Conservation (phyloP, 2,797 vertebrate genomes). For the Hemitrygon akajei region DNA sequence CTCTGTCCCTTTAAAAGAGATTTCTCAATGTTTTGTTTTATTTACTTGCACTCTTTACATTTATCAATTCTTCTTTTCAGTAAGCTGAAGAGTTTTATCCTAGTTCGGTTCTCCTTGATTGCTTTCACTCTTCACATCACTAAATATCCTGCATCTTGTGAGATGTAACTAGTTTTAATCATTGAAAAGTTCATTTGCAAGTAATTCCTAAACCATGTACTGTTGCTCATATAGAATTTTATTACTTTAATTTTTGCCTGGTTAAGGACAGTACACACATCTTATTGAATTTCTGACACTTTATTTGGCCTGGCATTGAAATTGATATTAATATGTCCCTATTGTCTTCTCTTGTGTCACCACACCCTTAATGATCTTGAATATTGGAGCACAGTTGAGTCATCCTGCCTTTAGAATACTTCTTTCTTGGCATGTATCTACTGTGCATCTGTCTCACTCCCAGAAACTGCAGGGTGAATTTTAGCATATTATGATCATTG, state of each 20-base stretch:
- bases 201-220: neutral
- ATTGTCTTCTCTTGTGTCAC: neutral
- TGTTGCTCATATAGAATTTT: neutral
- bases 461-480: too few relatives aligned
- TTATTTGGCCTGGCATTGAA: neutral
- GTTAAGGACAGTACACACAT: neutral
- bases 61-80: neutral
- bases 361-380: neutral
- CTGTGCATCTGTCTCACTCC: too few relatives aligned
- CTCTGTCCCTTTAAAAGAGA: neutral
- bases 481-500: too few relatives aligned
- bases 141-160: neutral
- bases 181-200: neutral
- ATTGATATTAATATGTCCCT: neutral
- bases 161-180: neutral
- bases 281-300: neutral
- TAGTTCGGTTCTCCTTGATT: neutral
- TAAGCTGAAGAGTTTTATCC: neutral
- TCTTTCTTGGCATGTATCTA: too few relatives aligned
- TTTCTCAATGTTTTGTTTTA: neutral
- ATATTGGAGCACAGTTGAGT: neutral
- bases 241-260: neutral
- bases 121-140: neutral
- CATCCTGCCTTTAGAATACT: too few relatives aligned
- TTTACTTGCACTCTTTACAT: neutral